Percentiles rank a stretch among this genome's conserved stretches.
Conservation (phyloP, 2,113 vertebrate species). For the Hippotragus niger region DNA sequence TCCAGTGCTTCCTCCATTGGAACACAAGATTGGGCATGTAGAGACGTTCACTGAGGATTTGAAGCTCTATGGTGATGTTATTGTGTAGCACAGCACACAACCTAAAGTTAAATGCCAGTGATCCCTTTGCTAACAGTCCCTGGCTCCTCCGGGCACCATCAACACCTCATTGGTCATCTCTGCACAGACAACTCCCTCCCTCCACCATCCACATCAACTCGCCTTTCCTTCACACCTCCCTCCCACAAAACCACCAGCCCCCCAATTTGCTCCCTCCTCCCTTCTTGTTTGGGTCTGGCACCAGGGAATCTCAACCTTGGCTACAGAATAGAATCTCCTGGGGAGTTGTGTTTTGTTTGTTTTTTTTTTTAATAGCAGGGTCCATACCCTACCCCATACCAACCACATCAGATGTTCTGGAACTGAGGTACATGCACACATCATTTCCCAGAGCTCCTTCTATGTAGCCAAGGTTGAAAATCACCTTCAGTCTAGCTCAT, state of each 20-base stretch:
- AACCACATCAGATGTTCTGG: background rate
- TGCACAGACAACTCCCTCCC: background rate
- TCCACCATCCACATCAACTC: too few relatives aligned
- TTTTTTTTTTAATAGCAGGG: background rate
- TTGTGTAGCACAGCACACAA: background rate
- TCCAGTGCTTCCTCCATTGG: background rate
- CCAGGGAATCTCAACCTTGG: background rate
- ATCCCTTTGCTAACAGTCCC: background rate
- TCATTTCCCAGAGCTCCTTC: background rate
- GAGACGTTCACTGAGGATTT: background rate
- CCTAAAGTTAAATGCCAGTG: background rate
- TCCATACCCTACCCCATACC: background rate
- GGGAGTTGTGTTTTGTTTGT: background rate
- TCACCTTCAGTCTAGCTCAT: background rate
- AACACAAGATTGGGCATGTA: background rate
- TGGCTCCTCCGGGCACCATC: background rate
- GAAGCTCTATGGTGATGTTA: background rate
- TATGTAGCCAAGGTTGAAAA: background rate
- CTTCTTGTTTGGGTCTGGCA: background rate
- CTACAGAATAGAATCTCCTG: background rate
- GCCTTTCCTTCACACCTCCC: background rate
- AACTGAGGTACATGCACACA: accelerated
- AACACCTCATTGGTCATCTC: background rate
- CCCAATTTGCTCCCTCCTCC: background rate
- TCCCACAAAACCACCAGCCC: background rate